Base-by-base conservation (phyloP, 2,888 invertebrate genomes). In the Therioaphis trifolii region DNA sequence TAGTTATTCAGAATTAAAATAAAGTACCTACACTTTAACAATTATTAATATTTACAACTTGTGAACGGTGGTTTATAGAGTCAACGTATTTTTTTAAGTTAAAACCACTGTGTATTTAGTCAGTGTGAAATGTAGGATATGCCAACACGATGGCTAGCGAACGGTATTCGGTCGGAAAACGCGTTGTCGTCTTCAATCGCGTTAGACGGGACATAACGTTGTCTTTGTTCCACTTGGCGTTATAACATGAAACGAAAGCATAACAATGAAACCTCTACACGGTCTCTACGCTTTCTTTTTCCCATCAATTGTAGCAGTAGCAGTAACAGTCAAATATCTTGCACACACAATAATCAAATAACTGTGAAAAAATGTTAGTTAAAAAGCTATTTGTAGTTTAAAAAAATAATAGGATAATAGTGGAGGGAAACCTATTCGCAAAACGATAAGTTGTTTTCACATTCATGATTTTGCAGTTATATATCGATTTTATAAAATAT, bases 221-320 rank as follows among this genome's bases (percentile, higher is more conserved):
- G 40, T 82, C 74, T 74, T 82, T 74, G 82, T 82, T 82, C 82
- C 72, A 82, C 82, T 82, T 74, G 82, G 78, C 55, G 78, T 72
- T 74, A 63, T 74, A 74, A 82, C 66, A 82, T 66, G 82, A 74
- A 82, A 72, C 82, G 82, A 82, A 82, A 82, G 82, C 74, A 82
- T 82, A 74, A 82, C 82, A 82, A 82, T 82, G 82, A 82, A 74
- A 74, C 82, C 49, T 71, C 80, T 72, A 58, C 58, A 14, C 55
- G 4, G 46, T 79, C 35, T 80, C 46, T 74, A 74, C 82, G 82
- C 82, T 82, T 82, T 82, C 82, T 82, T 82, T 82, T 82, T 74
- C 72, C 52, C 74, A 63, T 82, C 74, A 49, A 63, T 52, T 69
- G 35, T 52, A 49, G 49, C 21, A 35, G 46, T 80, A 49, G 58